Conservation (phyloP, 2,797 vertebrate genomes). For the Fistularia tabacaria region DNA sequence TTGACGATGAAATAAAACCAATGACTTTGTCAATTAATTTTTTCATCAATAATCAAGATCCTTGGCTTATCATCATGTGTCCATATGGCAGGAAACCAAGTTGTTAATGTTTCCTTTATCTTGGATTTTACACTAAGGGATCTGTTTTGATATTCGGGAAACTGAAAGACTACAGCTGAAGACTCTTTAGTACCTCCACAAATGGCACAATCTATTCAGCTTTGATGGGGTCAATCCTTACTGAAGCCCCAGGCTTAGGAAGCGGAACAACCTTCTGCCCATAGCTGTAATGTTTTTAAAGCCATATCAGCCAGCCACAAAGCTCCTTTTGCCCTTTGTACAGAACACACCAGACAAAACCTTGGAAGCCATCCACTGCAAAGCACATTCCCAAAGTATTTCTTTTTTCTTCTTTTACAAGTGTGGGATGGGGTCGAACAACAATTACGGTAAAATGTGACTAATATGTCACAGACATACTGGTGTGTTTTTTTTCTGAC, state of each 20-base stretch:
- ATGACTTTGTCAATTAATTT: slow-evolving; percentile 36
- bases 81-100: slow-evolving; percentile 51
- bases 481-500: slow-evolving; percentile 67
- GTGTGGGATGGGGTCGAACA: slow-evolving; percentile 75
- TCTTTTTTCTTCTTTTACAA: slow-evolving; percentile 68
- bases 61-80: slow-evolving; percentile 55
- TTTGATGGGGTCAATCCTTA: slow-evolving; percentile 69
- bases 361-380: slow-evolving; percentile 70
- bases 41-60: slow-evolving; percentile 29
- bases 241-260: slow-evolving; percentile 65
- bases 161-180: slow-evolving; percentile 48
- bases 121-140: slow-evolving; percentile 55
- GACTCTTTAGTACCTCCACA: slow-evolving; percentile 61
- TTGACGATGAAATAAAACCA: slow-evolving; percentile 32
- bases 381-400: slow-evolving; percentile 74
- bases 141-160: slow-evolving; percentile 57
- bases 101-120: slow-evolving; percentile 54
- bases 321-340: slow-evolving; percentile 69
- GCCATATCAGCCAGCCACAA: slow-evolving; percentile 68
- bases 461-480: slow-evolving; percentile 80
- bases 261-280: slow-evolving; percentile 61
- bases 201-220: slow-evolving; percentile 58
- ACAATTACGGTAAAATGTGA: slow-evolving; percentile 84
- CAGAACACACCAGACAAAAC: slow-evolving; percentile 75
- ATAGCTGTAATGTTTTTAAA: slow-evolving; percentile 69